These are phyloP conservation scores for Torymus aiolomorphi DNA, from an alignment of 2,888 invertebrate species.

Conservation along the genomic window DNA sequence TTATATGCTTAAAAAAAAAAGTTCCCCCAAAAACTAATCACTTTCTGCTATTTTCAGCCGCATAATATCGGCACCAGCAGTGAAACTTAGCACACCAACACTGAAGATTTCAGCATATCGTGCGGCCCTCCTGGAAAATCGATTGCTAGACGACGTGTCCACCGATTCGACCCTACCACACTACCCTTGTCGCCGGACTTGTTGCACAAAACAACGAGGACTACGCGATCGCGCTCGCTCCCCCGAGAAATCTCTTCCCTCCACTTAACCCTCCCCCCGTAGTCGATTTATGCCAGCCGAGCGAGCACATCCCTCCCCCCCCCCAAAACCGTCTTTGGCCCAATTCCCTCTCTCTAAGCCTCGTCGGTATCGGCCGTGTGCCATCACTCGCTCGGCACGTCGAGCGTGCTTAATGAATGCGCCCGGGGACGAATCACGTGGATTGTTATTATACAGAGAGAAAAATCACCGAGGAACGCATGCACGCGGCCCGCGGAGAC, in stretches of 20 bases:
- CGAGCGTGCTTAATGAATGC: constrained; percentile 26
- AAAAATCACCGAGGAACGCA: no score
- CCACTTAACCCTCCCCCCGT: constrained; percentile 4
- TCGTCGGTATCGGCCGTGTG: constrained; percentile 28
- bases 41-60: no score
- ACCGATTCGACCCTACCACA: no score
- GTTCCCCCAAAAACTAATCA: no score
- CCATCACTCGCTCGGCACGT: constrained; percentile 8
- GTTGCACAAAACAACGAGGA: constrained; percentile 35
- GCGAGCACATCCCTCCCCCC: constrained; percentile 26
- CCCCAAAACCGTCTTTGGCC: constrained; percentile 41
- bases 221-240: neutral
- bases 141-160: no score
- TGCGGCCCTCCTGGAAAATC: no score
- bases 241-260: constrained; percentile 16
- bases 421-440: neutral
- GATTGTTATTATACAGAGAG: no score
- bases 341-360: constrained; percentile 1
- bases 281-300: constrained; percentile 40
- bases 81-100: no score
- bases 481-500: neutral
- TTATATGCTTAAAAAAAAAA: no score
- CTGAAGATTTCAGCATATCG: no score
- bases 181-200: neutral
- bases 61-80: no score